phyloP scores from a whole-genome alignment of 2,888 invertebrate genomes.

The Globia sparganii region DNA sequence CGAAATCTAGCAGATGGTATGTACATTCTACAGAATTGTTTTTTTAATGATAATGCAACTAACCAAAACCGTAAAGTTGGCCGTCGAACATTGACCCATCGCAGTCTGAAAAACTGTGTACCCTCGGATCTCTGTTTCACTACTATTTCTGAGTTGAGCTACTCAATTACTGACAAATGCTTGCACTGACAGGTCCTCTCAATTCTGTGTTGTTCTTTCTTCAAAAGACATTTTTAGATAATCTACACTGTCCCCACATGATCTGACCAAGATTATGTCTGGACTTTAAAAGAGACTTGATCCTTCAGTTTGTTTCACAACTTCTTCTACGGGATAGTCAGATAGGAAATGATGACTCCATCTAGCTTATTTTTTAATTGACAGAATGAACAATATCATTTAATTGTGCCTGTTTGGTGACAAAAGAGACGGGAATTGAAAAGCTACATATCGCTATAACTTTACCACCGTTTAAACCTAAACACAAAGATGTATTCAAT shows the following conservation, averaged over 20 bases:
- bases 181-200: neutral
- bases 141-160: neutral
- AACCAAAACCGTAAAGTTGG: neutral
- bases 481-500: neutral
- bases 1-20: neutral
- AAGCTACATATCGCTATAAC: neutral
- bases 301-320: neutral
- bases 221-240: neutral
- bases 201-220: no score
- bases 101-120: neutral
- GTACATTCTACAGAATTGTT: constrained; percentile 7
- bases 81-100: neutral
- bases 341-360: neutral
- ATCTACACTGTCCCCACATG: neutral
- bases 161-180: neutral
- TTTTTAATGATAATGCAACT: neutral
- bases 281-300: neutral
- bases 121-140: neutral
- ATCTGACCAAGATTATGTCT: neutral
- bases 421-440: neutral
- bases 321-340: neutral
- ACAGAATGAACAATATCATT: neutral
- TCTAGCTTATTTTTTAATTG: neutral
- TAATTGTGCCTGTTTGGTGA: neutral
- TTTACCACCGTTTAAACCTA: neutral